Evolutionary conservation across 53 echinoderm and acorn worm genomes (phyloP).

Genomic region (Crossaster papposus): DNA sequence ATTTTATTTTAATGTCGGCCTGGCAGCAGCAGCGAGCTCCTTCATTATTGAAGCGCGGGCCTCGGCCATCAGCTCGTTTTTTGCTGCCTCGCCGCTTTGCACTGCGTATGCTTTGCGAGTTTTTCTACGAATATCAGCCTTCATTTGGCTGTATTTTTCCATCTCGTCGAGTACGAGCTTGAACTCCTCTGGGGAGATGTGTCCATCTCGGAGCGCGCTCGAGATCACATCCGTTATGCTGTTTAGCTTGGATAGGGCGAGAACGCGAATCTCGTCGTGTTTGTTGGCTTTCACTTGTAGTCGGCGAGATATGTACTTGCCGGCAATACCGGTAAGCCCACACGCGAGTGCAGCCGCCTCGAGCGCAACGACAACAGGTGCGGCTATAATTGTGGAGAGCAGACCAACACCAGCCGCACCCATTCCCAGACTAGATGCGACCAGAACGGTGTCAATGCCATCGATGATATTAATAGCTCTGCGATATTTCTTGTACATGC

Average conservation of each 20-base stretch:
- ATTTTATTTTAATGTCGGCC: constrained; percentile 6
- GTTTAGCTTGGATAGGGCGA: constrained; percentile 31
- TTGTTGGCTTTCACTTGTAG: constrained; percentile 34
- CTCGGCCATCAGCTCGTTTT: constrained; percentile 35
- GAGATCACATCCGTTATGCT: constrained; percentile 17
- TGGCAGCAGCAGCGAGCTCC: constrained; percentile 24
- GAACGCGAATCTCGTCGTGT: constrained; percentile 36
- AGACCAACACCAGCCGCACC: constrained; percentile 1
- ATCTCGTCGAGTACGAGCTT: constrained; percentile 35
- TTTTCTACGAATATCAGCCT: constrained; percentile 9
- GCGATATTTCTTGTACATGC: background rate
- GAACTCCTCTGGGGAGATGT: constrained; percentile 36
- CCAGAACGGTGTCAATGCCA: constrained; percentile 1
- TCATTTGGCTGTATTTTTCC: no score
- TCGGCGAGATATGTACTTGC: constrained; percentile 13
- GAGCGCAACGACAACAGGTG: constrained; percentile 10
- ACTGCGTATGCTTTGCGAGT: constrained; percentile 3
- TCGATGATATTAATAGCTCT: constrained; percentile 2
- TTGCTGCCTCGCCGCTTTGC: background rate
- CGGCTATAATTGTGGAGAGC: no score
- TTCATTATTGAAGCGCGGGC: constrained; percentile 27
- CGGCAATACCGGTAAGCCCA: constrained; percentile 19
- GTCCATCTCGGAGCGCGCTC: constrained; percentile 21
- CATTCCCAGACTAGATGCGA: no score
- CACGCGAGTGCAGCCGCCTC: constrained; percentile 1